Evolutionary conservation across 2,113 vertebrate genomes (phyloP), one percentile per base, ranked within the genome.

Genomic region (Sula dactylatra): DNA sequence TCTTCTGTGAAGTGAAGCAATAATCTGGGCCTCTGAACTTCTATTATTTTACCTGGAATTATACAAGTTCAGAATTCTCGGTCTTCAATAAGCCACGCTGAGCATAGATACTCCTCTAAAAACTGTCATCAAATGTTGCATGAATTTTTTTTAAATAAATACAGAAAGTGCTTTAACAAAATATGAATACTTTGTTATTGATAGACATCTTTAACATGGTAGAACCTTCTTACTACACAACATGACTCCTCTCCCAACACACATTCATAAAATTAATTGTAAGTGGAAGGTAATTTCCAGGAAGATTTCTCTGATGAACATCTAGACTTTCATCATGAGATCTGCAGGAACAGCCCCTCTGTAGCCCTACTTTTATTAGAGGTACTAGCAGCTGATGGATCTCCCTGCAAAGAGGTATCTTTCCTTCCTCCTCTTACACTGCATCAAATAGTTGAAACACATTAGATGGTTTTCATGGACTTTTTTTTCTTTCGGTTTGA

Each of bases 151-250:
- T 13, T 49, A 52, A 61, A 49, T 19, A 61, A 64, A 44, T 59
- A 36, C 1, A 32, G 31, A 65, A 64, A 82, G 16, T 13, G 6
- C 16, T 87, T 69, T 85, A 55, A 47, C 9, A 38, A 72, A 47
- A 7, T 25, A 14, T 11, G 3, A 70, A 4, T 20, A 42, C 9
- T 88, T 73, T 7, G 34, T 67, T 88, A 54, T 21, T 59, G 19
- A 32, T 14, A 66, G 22, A 16, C 7, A 22, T 27, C 27, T 88
- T 90, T 44, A 55, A 58, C 13, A 29, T 0, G 0, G 17, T 25
- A 44, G 49, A 77, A 67, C 10, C 32, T 83, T 82, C 25, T 84
- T 42, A 78, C 6, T 52, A 42, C 36, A 56, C 1, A 89, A 45
- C 5, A 29, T 7, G 0, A 44, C 9, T 54, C 19, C 13, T 87